These are phyloP conservation scores for Porites cylindrica DNA, from an alignment of 92 coral and sea anemone species.

Conservation along the genomic window DNA sequence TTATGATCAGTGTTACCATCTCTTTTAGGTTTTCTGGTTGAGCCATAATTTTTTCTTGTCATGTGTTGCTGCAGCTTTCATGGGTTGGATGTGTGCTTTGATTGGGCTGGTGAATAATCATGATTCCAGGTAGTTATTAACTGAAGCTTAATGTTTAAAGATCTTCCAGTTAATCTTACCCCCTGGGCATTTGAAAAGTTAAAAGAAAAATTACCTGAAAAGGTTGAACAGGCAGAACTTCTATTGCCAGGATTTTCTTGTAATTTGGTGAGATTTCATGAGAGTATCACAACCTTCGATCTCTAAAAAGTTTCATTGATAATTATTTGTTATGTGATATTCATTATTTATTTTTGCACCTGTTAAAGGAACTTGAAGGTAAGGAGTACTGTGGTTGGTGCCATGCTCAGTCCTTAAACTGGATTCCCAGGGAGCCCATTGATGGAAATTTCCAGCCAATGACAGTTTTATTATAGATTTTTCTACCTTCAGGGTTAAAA, in stretches of 20 bases:
- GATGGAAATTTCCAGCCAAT: too few species aligned
- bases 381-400: not conserved
- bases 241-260: too few species aligned
- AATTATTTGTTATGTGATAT: too few species aligned
- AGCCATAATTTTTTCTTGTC: slow-evolving; percentile 61
- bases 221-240: too few species aligned
- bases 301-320: too few species aligned
- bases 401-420: not conserved
- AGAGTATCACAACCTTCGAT: too few species aligned
- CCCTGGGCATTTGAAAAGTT: too few species aligned
- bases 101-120: slow-evolving; percentile 74
- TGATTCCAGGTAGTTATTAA: slow-evolving; percentile 69
- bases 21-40: slow-evolving; percentile 72
- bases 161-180: not conserved
- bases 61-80: slow-evolving; percentile 66
- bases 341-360: not conserved
- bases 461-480: too few species aligned
- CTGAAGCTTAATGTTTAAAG: not conserved
- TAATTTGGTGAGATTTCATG: too few species aligned
- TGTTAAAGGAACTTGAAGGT: not conserved
- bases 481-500: too few species aligned
- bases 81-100: slow-evolving; percentile 81
- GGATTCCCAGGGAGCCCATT: too few species aligned
- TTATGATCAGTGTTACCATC: not conserved
- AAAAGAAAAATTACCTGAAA: too few species aligned